phyloP scores from a whole-genome alignment of 2,797 vertebrate species.

The Hafferia zeledoni region DNA sequence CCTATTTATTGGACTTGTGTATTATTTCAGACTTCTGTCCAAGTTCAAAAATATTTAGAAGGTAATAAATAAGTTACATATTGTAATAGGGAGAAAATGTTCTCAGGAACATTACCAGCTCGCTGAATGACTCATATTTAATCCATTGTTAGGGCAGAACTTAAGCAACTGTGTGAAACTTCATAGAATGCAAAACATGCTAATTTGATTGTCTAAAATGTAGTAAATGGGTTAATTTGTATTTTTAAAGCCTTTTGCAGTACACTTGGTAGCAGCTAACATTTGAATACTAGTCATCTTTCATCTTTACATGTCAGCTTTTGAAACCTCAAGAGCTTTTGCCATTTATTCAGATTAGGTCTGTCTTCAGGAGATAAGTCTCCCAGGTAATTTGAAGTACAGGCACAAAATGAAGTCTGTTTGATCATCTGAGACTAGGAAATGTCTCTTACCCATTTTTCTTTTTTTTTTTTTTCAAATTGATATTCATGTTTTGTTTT shows the following conservation, averaged over 20 bases:
- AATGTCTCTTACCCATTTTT: slow-evolving; percentile 75
- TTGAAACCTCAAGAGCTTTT: slow-evolving; percentile 61
- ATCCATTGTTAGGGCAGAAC: neutral
- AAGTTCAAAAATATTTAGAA: neutral
- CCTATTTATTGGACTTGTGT: neutral
- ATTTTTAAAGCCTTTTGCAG: slow-evolving; percentile 51
- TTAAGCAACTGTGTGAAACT: slow-evolving; percentile 25
- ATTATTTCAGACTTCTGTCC: neutral
- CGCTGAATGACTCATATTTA: neutral
- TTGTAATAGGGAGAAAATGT: neutral
- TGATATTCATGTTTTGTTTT: slow-evolving; percentile 67
- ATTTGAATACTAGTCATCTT: slow-evolving; percentile 65
- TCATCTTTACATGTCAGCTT: slow-evolving; percentile 44
- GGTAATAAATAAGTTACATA: neutral
- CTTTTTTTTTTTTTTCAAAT: neutral
- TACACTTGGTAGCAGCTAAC: neutral
- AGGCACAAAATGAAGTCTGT: slow-evolving; percentile 75
- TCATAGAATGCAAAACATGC: slow-evolving; percentile 18
- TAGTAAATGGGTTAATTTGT: slow-evolving; percentile 57
- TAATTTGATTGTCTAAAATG: slow-evolving; percentile 47
- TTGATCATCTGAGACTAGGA: slow-evolving; percentile 81
- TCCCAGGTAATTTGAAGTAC: slow-evolving; percentile 75
- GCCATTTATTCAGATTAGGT: slow-evolving; percentile 85
- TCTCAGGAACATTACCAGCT: neutral
- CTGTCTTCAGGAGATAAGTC: slow-evolving; percentile 86